These are phyloP conservation scores for Cepaea nemoralis DNA, from an alignment of 1,140 invertebrate species.

Conservation along the genomic window DNA sequence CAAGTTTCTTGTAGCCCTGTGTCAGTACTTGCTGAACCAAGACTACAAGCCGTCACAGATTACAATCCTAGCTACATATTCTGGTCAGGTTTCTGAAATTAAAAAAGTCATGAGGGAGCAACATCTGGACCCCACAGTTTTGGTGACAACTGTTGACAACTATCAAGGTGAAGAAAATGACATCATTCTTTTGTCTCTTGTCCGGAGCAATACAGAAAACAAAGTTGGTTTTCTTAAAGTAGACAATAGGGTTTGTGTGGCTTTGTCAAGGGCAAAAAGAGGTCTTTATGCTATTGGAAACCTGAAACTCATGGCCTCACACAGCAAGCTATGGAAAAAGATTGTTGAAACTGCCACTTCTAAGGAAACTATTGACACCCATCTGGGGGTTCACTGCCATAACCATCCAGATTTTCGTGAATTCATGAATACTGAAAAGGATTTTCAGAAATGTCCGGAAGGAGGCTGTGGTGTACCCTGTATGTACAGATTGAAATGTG, in stretches of 20 bases:
- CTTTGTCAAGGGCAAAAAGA: constrained; percentile 83
- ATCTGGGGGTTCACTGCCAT: constrained; percentile 28
- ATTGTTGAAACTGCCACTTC: constrained; percentile 18
- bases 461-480: constrained; percentile 70
- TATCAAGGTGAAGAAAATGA: constrained; percentile 83
- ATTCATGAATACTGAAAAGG: neutral
- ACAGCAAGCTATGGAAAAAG: constrained; percentile 39
- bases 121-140: constrained; percentile 25
- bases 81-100: constrained; percentile 63
- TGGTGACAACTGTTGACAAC: constrained; percentile 82
- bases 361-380: constrained; percentile 10
- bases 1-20: constrained; percentile 61
- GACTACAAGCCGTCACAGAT: constrained; percentile 66
- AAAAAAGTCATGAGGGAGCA: constrained; percentile 15
- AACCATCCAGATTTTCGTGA: constrained; percentile 21
- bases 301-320: constrained; percentile 72
- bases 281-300: constrained; percentile 81
- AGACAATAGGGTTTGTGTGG: constrained; percentile 84
- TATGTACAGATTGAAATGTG: constrained; percentile 60
- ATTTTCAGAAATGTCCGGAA: constrained; percentile 51
- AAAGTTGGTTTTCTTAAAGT: constrained; percentile 84
- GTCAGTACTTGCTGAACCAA: constrained; percentile 69
- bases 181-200: constrained; percentile 85
- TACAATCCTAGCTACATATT: constrained; percentile 71
- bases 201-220: constrained; percentile 77